Conservation (phyloP, 1,140 invertebrate genomes). For the Cyphomyrmex costatus region DNA sequence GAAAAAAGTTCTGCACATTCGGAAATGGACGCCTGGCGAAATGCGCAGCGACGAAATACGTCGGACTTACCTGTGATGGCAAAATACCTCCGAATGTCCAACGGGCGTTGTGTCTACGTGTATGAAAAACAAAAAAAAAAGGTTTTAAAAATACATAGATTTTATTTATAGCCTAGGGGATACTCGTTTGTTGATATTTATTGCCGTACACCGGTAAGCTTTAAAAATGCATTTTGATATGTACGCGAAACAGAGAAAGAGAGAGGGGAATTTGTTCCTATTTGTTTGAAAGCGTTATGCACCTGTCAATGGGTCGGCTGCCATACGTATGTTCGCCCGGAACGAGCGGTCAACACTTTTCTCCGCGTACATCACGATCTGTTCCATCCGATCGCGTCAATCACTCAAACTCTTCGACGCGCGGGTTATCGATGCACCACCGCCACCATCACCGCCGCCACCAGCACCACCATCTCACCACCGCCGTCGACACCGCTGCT, state of each 20-base stretch:
- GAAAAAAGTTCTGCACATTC: conserved; percentile 61
- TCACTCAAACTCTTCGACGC: conserved; percentile 79
- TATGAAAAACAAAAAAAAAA: conserved; percentile 43
- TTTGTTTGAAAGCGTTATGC: conserved; percentile 79
- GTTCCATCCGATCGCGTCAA: conserved; percentile 80
- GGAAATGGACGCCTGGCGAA: conserved; percentile 64
- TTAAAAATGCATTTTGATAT: conserved; percentile 74
- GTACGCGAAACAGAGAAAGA: conserved; percentile 62
- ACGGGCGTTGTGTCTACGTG: conserved; percentile 51
- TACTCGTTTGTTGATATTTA: conserved; percentile 70
- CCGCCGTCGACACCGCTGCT: conserved; percentile 42
- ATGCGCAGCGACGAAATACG: conserved; percentile 62
- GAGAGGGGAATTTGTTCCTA: conserved; percentile 76
- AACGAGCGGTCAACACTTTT: conserved; percentile 79
- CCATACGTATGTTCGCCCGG: conserved; percentile 72
- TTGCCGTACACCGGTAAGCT: conserved; percentile 68
- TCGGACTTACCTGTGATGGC: conserved; percentile 62
- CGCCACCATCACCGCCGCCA: conserved; percentile 58
- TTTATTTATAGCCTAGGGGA: conserved; percentile 58
- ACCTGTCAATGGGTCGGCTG: conserved; percentile 75
- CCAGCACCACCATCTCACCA: conserved; percentile 60
- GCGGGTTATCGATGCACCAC: conserved; percentile 74
- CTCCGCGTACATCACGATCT: conserved; percentile 76
- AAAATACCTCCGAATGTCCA: conserved; percentile 61
- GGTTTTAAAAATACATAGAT: conserved; percentile 71